Conservation (phyloP, 2,113 vertebrate genomes). For the Macrotis lagotis region DNA sequence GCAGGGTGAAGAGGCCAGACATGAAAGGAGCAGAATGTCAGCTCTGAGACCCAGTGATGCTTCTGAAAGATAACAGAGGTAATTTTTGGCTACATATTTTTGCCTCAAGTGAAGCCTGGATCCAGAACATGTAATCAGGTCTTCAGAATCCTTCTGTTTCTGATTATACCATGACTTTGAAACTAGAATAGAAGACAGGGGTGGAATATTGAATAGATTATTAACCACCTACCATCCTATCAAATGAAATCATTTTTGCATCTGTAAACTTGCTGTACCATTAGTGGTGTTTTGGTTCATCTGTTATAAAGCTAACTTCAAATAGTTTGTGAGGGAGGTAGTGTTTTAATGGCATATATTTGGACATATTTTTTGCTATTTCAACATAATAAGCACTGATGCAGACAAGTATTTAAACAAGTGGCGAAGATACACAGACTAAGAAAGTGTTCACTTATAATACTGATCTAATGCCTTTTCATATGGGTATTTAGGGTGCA, state of each 20-base stretch:
- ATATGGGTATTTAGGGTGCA: slow-evolving; percentile 50
- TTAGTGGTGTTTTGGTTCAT: slow-evolving; percentile 29
- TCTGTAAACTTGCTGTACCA: neutral
- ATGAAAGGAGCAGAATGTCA: neutral
- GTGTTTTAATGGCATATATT: neutral
- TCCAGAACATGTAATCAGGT: slow-evolving; percentile 19
- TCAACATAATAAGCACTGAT: neutral
- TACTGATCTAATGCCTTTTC: slow-evolving; percentile 62
- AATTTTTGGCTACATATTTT: neutral
- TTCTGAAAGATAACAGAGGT: neutral
- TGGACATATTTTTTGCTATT: neutral
- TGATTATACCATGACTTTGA: neutral
- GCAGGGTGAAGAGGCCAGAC: neutral
- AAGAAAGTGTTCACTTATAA: slow-evolving; percentile 50
- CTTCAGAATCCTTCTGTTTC: slow-evolving; percentile 33
- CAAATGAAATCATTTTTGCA: slow-evolving; percentile 8
- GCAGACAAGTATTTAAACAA: slow-evolving; percentile 7
- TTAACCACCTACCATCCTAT: slow-evolving; percentile 1
- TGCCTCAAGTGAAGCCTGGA: neutral
- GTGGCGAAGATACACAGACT: slow-evolving; percentile 17
- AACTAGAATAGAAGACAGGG: slow-evolving; percentile 26
- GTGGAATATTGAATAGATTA: neutral
- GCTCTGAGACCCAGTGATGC: neutral
- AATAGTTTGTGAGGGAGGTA: neutral
- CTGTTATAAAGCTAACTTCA: slow-evolving; percentile 19